Percentiles rank a stretch among this genome's conserved stretches.
Evolutionary conservation across 2,888 invertebrate species (phyloP).

Genomic region (Celastrina argiolus): DNA sequence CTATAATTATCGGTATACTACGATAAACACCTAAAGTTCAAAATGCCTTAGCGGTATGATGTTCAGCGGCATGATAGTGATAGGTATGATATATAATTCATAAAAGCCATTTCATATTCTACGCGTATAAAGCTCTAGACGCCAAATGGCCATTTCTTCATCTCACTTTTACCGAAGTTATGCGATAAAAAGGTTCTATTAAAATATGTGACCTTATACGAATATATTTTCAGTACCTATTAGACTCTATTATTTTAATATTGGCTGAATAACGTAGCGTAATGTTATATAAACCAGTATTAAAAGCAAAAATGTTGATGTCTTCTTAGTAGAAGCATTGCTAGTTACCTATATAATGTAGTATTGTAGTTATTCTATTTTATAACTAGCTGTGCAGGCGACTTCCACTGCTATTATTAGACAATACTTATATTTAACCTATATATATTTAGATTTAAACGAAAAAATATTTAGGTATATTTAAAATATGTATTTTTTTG

Average conservation of each 20-base stretch:
- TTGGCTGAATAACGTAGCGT: not conserved
- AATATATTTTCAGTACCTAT: not conserved
- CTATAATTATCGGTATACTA: not conserved
- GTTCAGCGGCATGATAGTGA: not conserved
- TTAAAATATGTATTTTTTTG: too few relatives aligned
- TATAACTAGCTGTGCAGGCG: too few relatives aligned
- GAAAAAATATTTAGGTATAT: too few relatives aligned
- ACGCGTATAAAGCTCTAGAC: slow-evolving; percentile 6
- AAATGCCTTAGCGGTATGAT: not conserved
- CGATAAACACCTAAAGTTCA: not conserved
- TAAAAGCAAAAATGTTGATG: too few relatives aligned
- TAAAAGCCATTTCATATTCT: not conserved
- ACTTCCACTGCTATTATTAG: too few relatives aligned
- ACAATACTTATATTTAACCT: too few relatives aligned
- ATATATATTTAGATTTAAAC: too few relatives aligned
- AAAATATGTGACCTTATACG: not conserved
- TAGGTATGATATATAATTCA: not conserved
- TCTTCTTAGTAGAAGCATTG: too few relatives aligned
- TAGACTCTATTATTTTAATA: not conserved
- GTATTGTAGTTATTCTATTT: too few relatives aligned
- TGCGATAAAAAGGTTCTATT: not conserved
- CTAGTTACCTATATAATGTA: too few relatives aligned
- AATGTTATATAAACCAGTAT: too few relatives aligned
- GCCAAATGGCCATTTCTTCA: not conserved
- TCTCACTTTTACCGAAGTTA: slow-evolving; percentile 3